Evolutionary conservation across 92 coral and sea anemone genomes (phyloP).

Genomic region (Umimayanthus kanabou): DNA sequence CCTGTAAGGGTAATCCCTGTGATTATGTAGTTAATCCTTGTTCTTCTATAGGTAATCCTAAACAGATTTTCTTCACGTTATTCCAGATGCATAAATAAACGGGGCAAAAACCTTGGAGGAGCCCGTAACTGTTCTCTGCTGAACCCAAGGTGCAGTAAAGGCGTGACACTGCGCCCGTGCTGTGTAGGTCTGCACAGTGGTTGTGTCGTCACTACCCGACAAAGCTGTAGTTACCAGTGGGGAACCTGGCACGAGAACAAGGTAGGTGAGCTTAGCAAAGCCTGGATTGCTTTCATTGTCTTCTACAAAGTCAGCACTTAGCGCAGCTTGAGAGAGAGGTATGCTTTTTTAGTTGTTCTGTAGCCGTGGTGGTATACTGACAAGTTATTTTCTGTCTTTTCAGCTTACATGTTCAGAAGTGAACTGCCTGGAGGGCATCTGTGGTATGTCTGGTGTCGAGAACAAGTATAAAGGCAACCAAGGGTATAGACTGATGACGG

Average conservation of each 20-base stretch:
- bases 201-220: constrained; percentile 59
- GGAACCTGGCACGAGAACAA: constrained; percentile 76
- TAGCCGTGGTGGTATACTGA: not conserved
- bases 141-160: constrained; percentile 49
- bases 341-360: not conserved
- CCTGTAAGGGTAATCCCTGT: too few relatives aligned
- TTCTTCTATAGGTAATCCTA: too few relatives aligned
- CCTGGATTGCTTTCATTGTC: not conserved
- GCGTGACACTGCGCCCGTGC: constrained; percentile 76
- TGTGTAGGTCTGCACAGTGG: constrained; percentile 73
- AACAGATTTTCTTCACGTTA: not conserved
- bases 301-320: not conserved
- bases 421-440: constrained; percentile 68
- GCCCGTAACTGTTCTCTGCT: constrained; percentile 47
- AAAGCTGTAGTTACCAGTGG: constrained; percentile 50
- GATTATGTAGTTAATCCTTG: too few relatives aligned
- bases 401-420: constrained; percentile 73
- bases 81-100: constrained; percentile 12
- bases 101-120: constrained; percentile 39
- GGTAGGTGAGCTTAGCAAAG: constrained; percentile 26
- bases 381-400: not conserved
- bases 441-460: constrained; percentile 70
- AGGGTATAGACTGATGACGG: constrained; percentile 75
- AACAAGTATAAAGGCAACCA: constrained; percentile 62
- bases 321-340: not conserved